These are phyloP conservation scores for Tetragnatha versicolor DNA, from an alignment of 1,140 invertebrate species.

Conservation along the genomic window DNA sequence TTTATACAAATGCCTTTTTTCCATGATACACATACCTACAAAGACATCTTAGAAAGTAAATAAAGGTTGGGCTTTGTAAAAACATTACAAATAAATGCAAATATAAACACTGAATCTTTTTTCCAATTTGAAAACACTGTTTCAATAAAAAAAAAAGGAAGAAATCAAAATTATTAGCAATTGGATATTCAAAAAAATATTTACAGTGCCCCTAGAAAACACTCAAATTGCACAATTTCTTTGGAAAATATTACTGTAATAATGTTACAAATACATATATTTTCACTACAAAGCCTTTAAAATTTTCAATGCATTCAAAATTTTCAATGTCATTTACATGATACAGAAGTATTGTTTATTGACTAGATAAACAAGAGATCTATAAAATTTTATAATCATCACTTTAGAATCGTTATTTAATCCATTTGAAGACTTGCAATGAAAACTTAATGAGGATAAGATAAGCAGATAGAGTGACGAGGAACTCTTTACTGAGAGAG, in stretches of 20 bases:
- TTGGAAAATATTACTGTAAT: constrained; percentile 49
- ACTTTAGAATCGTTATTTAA: too few species aligned
- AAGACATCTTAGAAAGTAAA: constrained; percentile 23
- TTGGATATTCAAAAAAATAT: constrained; percentile 28
- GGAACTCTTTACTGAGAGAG: too few species aligned
- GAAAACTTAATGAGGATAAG: too few species aligned
- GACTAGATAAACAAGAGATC: constrained; percentile 12
- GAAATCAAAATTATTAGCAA: neutral
- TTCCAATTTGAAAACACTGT: neutral
- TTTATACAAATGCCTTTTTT: constrained; percentile 49
- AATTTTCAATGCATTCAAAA: neutral
- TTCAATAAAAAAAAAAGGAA: neutral
- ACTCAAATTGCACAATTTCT: constrained; percentile 51
- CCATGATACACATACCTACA: constrained; percentile 51
- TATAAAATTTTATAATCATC: too few species aligned
- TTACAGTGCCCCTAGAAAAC: constrained; percentile 41
- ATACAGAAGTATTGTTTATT: neutral
- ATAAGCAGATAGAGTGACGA: too few species aligned
- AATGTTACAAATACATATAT: constrained; percentile 8
- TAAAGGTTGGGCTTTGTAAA: constrained; percentile 34
- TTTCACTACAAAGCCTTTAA: neutral
- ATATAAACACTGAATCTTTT: neutral
- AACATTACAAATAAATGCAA: constrained; percentile 38
- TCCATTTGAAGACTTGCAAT: too few species aligned
- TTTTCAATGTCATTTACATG: neutral